Conservation (phyloP, 2,113 vertebrate genomes). For the Azemiops feae region DNA sequence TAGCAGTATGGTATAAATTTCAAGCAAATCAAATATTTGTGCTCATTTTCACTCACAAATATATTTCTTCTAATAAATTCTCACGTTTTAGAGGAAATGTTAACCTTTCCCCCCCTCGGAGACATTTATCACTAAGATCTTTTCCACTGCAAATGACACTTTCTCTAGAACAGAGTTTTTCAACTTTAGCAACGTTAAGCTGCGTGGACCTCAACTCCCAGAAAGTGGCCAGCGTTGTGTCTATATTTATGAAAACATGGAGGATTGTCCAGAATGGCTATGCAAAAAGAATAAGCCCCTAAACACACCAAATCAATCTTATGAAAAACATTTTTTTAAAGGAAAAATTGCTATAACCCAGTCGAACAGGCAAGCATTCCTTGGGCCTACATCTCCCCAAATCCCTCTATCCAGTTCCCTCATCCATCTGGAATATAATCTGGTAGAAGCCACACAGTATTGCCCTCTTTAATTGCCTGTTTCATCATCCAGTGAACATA, state of each 20-base stretch:
- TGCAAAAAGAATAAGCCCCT: not conserved
- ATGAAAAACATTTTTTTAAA: not conserved
- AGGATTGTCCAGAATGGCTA: not conserved
- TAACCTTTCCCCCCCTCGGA: not conserved
- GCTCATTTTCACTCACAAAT: not conserved
- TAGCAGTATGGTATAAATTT: slow-evolving; percentile 1
- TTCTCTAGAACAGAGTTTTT: not conserved
- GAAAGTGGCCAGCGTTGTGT: not conserved
- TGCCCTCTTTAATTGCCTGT: too few relatives aligned
- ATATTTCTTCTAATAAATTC: not conserved
- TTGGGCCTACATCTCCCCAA: too few relatives aligned
- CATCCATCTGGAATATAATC: too few relatives aligned
- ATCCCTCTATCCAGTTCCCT: too few relatives aligned
- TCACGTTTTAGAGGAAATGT: not conserved
- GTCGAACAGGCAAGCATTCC: too few relatives aligned
- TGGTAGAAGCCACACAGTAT: too few relatives aligned
- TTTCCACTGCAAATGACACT: not conserved
- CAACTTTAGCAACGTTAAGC: not conserved
- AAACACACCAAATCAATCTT: not conserved
- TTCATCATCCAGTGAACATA: too few relatives aligned
- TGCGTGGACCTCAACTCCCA: too few relatives aligned
- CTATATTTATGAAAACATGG: not conserved
- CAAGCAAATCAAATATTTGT: slow-evolving; percentile 17
- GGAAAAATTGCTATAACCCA: not conserved
- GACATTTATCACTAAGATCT: not conserved